These are phyloP conservation scores for Ceramica pisi DNA, from an alignment of 2,888 invertebrate species.

Conservation along the genomic window DNA sequence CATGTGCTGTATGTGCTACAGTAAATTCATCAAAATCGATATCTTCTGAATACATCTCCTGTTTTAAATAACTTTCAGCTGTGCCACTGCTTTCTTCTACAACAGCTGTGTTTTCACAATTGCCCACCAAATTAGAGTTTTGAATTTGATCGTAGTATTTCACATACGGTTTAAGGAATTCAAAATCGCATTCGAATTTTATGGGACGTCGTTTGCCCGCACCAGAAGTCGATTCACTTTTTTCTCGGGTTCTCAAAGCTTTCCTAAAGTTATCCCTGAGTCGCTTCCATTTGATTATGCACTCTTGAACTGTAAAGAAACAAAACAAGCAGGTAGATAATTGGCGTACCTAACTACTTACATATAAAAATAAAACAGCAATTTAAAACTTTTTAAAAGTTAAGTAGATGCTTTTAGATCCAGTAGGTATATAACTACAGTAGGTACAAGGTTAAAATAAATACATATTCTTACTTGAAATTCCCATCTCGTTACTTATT, in stretches of 20 bases:
- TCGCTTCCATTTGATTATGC: conserved; percentile 35
- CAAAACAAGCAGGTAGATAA: conserved; percentile 2
- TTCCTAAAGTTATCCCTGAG: conserved; percentile 47
- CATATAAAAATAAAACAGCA: background rate
- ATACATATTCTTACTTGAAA: conserved; percentile 29
- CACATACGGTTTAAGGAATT: conserved; percentile 39
- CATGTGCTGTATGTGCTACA: background rate
- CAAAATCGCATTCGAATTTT: conserved; percentile 39
- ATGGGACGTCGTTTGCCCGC: conserved; percentile 27
- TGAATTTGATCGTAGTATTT: conserved; percentile 30
- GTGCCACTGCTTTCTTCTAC: conserved; percentile 11
- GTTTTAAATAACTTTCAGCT: conserved; percentile 17
- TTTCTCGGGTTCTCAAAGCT: conserved; percentile 37
- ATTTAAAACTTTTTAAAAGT: background rate
- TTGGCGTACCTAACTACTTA: background rate
- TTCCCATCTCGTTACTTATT: conserved; percentile 37
- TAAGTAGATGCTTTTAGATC: no score
- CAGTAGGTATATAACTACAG: background rate
- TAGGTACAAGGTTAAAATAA: background rate
- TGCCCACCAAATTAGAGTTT: background rate
- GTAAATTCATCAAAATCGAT: conserved; percentile 16
- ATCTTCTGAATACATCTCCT: conserved; percentile 21
- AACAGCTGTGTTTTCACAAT: conserved; percentile 9
- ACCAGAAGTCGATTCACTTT: conserved; percentile 26
- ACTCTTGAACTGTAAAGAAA: conserved; percentile 22